A percentile compares a stretch with the other conserved stretches of the same genome.
Evolutionary conservation across 2,888 invertebrate genomes (phyloP).

Genomic region (Schizotus pectinicornis): DNA sequence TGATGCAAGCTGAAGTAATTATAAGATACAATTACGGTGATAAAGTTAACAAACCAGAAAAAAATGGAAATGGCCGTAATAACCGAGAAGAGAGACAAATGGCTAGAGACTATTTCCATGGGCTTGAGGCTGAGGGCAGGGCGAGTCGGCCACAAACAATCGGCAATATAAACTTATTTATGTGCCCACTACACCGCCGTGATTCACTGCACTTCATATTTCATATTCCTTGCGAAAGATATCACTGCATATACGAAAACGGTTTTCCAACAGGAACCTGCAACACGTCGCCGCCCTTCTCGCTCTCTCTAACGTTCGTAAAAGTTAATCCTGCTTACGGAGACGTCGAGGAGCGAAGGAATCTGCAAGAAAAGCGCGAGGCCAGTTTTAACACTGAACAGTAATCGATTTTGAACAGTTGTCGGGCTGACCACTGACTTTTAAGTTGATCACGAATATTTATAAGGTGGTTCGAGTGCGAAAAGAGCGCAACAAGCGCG

Average conservation of each 20-base stretch:
- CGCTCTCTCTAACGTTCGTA: not conserved
- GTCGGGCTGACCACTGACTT: constrained; percentile 41
- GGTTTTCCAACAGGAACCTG: constrained; percentile 4
- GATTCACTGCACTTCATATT: constrained; percentile 49
- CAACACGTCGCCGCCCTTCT: constrained; percentile 11
- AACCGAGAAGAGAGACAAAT: constrained; percentile 38
- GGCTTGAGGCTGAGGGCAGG: constrained; percentile 31
- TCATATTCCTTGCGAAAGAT: constrained; percentile 44
- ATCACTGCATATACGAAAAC: constrained; percentile 34
- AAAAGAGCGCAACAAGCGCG: constrained; percentile 20
- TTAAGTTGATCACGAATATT: constrained; percentile 39
- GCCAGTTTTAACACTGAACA: constrained; percentile 18
- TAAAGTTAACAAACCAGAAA: constrained; percentile 38
- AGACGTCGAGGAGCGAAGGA: not conserved
- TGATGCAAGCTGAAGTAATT: constrained; percentile 36
- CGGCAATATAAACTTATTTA: constrained; percentile 35
- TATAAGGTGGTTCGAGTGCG: constrained; percentile 31
- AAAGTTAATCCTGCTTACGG: not conserved
- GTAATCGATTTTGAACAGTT: constrained; percentile 46
- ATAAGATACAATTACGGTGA: constrained; percentile 42
- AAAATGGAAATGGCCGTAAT: constrained; percentile 37
- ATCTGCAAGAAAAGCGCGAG: constrained; percentile 13
- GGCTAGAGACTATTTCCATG: constrained; percentile 37
- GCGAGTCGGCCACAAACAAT: constrained; percentile 34
- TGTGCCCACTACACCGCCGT: constrained; percentile 30